phyloP scores from a whole-genome alignment of 2,797 vertebrate genomes.

The Melanotaenia maccullochi region DNA sequence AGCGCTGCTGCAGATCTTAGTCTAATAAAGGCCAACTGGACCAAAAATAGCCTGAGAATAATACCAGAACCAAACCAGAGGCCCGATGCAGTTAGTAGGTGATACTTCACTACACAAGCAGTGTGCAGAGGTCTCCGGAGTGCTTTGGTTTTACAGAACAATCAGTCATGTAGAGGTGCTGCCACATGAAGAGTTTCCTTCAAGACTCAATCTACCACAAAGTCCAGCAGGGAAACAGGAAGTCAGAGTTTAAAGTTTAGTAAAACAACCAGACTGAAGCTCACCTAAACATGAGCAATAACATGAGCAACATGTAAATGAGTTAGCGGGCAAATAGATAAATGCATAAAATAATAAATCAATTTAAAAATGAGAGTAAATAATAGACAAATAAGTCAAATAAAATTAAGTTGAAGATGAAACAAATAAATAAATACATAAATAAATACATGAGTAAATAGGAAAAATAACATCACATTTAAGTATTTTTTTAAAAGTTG shows the following conservation, averaged over 20 bases:
- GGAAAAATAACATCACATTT: no score
- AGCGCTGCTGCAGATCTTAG: constrained; percentile 23
- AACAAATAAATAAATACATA: no score
- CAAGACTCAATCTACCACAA: not conserved
- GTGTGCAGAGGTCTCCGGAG: constrained; percentile 19
- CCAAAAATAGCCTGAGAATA: constrained; percentile 52
- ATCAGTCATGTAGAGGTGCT: not conserved
- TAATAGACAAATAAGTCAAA: no score
- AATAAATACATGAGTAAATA: no score
- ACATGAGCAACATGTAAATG: no score
- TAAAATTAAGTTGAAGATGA: no score
- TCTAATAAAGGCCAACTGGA: constrained; percentile 23
- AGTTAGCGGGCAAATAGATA: no score
- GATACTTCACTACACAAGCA: constrained; percentile 36
- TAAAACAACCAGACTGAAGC: no score
- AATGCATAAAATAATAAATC: no score
- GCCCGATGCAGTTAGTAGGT: constrained; percentile 26
- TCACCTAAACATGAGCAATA: no score
- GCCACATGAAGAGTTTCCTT: not conserved
- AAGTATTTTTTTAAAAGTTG: no score
- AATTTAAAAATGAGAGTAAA: no score
- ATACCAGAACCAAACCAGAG: constrained; percentile 52
- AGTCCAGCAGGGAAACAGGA: not conserved
- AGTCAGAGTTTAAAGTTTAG: not conserved
- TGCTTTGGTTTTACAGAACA: constrained; percentile 10